Conservation (phyloP, 2,113 vertebrate species). For the Chaetorhynchus papuensis region DNA sequence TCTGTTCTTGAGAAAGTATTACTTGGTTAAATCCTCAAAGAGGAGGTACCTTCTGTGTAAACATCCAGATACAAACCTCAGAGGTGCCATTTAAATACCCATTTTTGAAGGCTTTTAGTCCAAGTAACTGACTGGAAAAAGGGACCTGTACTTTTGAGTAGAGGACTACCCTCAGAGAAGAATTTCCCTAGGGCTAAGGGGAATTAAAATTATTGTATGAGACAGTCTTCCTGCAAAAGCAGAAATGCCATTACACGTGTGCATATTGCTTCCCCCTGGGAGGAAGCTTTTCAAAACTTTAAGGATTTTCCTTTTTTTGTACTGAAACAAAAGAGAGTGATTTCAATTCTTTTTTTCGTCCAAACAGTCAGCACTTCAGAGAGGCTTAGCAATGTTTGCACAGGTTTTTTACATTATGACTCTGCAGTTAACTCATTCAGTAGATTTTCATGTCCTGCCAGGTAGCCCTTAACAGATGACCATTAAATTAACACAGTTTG, state of each 20-base stretch:
- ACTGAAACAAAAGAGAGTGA: background rate
- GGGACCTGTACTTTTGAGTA: background rate
- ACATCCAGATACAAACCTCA: background rate
- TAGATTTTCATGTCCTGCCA: background rate
- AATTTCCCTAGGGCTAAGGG: background rate
- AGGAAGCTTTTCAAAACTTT: background rate
- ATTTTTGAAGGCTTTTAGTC: background rate
- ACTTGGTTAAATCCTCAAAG: background rate
- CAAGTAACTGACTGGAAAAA: background rate
- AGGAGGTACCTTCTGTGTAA: background rate
- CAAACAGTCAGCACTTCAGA: background rate
- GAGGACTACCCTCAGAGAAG: background rate
- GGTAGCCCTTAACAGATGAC: slow-evolving; percentile 2
- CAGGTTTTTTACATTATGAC: slow-evolving; percentile 32
- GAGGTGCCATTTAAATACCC: background rate
- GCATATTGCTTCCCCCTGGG: background rate
- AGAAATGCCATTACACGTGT: background rate
- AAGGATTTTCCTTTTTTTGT: background rate
- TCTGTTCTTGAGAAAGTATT: background rate
- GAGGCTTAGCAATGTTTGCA: slow-evolving; percentile 4
- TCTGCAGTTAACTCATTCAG: background rate
- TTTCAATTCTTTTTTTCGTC: background rate
- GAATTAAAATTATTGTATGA: background rate
- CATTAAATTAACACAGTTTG: background rate
- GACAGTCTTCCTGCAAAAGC: background rate